Percentiles rank a stretch among this genome's conserved stretches.
phyloP scores from a whole-genome alignment of 2,888 invertebrate species.

The Oeneis ivallda region DNA sequence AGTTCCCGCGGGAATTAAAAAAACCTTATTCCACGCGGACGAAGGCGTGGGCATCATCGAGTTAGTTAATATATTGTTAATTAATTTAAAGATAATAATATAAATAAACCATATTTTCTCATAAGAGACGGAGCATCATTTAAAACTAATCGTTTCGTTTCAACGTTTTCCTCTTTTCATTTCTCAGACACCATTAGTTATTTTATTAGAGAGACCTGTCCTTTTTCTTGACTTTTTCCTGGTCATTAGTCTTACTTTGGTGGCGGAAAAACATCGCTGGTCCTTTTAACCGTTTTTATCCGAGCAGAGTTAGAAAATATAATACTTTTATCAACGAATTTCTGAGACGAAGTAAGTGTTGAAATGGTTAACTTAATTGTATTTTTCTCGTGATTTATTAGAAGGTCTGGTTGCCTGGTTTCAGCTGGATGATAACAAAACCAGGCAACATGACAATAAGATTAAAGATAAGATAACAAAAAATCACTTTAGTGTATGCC shows the following conservation, averaged over 20 bases:
- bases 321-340: constrained; percentile 16
- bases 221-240: constrained; percentile 26
- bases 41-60: too few relatives aligned
- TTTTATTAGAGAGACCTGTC: constrained; percentile 24
- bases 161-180: neutral
- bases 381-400: neutral
- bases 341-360: constrained; percentile 15
- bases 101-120: too few relatives aligned
- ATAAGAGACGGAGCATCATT: too few relatives aligned
- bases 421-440: neutral
- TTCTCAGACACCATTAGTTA: constrained; percentile 24
- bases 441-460: neutral
- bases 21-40: too few relatives aligned
- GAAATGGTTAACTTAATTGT: constrained; percentile 1
- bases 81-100: too few relatives aligned
- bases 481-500: neutral
- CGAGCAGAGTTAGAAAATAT: constrained; percentile 17
- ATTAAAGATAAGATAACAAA: neutral
- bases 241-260: constrained; percentile 36
- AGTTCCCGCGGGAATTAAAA: too few relatives aligned
- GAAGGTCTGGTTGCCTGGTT: too few relatives aligned
- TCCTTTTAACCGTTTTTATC: constrained; percentile 21
- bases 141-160: neutral
- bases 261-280: constrained; percentile 14
- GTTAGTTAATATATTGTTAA: too few relatives aligned